Base-by-base conservation (phyloP, 1,140 invertebrate genomes). In the Atta colombica region DNA sequence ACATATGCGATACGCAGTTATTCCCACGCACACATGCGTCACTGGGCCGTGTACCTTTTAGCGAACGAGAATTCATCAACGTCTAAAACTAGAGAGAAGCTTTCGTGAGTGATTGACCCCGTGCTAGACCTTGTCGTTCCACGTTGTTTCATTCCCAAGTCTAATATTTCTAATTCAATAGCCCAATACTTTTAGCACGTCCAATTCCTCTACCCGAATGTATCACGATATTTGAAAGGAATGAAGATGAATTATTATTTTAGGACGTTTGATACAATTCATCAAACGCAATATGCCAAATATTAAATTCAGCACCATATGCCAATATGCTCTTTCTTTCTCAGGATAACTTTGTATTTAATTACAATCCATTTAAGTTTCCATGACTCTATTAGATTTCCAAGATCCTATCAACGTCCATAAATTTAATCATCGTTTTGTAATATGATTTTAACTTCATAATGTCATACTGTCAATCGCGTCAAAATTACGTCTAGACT, bases 41-140 rank as follows among this genome's bases (percentile, higher is more conserved):
- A 81, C 28, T 51, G n/a, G 31, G 61, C 25, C 51, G 49, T 85
- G 55, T 88, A 86, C 87, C 60, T 89, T 84, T 88, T 82, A 63
- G 81, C 31, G 28, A 80, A 78, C 63, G 86, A 69, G 86, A 81
- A 90, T 90, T 86, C 88, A 89, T 90, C 89, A 90, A 90, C 74
- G 89, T 90, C 86, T 87, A 63, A 89, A 89, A 87, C 87, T 81
- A n/a, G 72, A 85, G 63, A 61, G 72, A 90, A 89, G 85, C 86
- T 80, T 61, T 61, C 18, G 28, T 72, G 63, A 77, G 55, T 87
- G 89, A 89, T 90, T 65, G 81, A 77, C 81, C 31, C 8, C 31
- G 53, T 45, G 49, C 84, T 77, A 74, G 74, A 65, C 63, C 66
- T 86, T 74, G 75, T 87, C 68, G 58, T 45, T 66, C 58, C 51